Evolutionary conservation across 2,888 invertebrate species (phyloP).

Genomic region (Chalcis sispes): DNA sequence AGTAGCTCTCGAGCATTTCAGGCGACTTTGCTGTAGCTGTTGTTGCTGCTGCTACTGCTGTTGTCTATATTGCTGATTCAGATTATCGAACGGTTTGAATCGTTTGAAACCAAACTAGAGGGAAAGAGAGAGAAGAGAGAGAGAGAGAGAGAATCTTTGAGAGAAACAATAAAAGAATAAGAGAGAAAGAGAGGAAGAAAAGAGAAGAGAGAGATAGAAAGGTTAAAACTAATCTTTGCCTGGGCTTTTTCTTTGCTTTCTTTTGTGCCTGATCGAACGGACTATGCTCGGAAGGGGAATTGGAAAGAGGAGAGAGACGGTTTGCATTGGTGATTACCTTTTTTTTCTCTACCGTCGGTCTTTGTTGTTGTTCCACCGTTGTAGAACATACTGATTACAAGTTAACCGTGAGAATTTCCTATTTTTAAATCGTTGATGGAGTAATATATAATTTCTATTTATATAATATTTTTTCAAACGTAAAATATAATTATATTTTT

Average conservation of each 20-base stretch:
- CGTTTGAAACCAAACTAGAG: constrained; percentile 2
- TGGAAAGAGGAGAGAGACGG: constrained; percentile 6
- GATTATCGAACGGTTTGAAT: constrained; percentile 50
- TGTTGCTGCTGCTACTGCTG: constrained; percentile 12
- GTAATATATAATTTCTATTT: no score
- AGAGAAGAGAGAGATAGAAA: background rate
- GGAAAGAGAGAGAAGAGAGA: background rate
- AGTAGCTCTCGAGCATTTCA: constrained; percentile 54
- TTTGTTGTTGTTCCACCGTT: constrained; percentile 9
- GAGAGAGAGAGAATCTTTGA: background rate
- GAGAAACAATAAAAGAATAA: background rate
- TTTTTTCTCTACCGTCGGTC: no score
- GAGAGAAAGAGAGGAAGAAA: background rate
- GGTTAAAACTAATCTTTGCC: constrained; percentile 33
- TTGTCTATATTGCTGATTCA: constrained; percentile 45
- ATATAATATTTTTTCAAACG: no score
- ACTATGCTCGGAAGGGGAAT: constrained; percentile 11
- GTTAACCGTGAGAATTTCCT: constrained; percentile 16
- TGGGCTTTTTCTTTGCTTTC: background rate
- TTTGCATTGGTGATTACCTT: constrained; percentile 38
- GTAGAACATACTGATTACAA: constrained; percentile 43
- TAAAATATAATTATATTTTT: no score
- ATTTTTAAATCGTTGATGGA: background rate
- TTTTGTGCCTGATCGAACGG: background rate
- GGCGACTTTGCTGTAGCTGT: constrained; percentile 22